A percentile compares a stretch with the other conserved stretches of the same genome.
These are phyloP conservation scores for Synergus laeviventris DNA, from an alignment of 2,888 invertebrate species.

Conservation along the genomic window DNA sequence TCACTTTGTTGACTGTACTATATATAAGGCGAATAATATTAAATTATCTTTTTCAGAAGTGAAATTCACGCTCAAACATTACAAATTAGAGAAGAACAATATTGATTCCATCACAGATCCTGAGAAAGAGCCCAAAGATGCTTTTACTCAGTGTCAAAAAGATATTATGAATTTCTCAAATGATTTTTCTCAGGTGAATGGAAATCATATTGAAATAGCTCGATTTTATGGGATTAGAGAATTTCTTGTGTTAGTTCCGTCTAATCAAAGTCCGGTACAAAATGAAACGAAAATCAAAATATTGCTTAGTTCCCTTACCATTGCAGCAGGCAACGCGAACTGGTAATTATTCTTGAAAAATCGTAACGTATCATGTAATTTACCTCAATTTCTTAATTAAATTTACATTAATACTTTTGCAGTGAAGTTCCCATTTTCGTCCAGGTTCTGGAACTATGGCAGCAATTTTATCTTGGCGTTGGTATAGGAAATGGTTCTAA, in stretches of 20 bases:
- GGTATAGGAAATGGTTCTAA: slow-evolving; percentile 86
- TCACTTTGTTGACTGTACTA: background rate
- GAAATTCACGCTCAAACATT: slow-evolving; percentile 72
- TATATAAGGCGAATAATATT: background rate
- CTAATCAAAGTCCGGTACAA: slow-evolving; percentile 78
- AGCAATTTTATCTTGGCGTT: slow-evolving; percentile 88
- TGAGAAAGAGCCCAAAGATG: slow-evolving; percentile 64
- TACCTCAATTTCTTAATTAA: slow-evolving; percentile 31
- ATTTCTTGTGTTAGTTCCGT: slow-evolving; percentile 87
- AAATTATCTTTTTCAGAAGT: slow-evolving; percentile 64
- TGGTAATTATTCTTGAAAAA: slow-evolving; percentile 77
- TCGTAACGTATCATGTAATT: background rate
- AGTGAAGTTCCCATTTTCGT: slow-evolving; percentile 91
- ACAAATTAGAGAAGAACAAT: slow-evolving; percentile 63
- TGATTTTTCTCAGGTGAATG: slow-evolving; percentile 80
- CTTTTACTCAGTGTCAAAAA: slow-evolving; percentile 74
- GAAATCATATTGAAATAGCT: slow-evolving; percentile 78
- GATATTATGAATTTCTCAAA: slow-evolving; percentile 78
- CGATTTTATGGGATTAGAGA: slow-evolving; percentile 89
- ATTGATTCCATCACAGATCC: slow-evolving; percentile 62
- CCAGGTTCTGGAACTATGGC: slow-evolving; percentile 89
- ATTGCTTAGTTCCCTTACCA: slow-evolving; percentile 87
- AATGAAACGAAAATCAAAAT: slow-evolving; percentile 87
- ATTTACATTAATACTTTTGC: slow-evolving; percentile 59
- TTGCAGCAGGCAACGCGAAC: slow-evolving; percentile 88